Conservation (phyloP, 2,888 invertebrate genomes). For the Cabera pusaria region DNA sequence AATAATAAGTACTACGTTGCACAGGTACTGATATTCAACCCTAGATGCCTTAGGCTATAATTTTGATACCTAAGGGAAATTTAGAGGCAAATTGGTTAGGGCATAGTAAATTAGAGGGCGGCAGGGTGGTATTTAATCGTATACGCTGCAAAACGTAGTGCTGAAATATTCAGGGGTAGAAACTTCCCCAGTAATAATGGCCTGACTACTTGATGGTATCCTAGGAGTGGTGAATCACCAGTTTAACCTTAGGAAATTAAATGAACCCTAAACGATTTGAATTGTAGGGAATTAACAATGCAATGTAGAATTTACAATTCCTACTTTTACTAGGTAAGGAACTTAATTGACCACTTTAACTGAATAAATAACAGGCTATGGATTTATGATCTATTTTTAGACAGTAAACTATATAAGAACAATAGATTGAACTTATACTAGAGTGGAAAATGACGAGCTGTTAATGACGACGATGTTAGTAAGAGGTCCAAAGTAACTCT, state of each 20-base stretch:
- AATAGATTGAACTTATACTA: too few relatives aligned
- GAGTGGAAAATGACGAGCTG: too few relatives aligned
- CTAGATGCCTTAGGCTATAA: slow-evolving; percentile 13
- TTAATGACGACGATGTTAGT: too few relatives aligned
- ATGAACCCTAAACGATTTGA: slow-evolving; percentile 2
- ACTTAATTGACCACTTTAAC: too few relatives aligned
- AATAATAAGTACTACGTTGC: slow-evolving; percentile 1
- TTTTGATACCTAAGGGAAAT: slow-evolving; percentile 27
- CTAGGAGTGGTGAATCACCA: slow-evolving; percentile 21
- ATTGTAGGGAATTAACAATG: too few relatives aligned
- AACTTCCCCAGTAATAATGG: slow-evolving; percentile 19
- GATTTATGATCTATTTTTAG: too few relatives aligned
- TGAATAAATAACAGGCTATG: too few relatives aligned
- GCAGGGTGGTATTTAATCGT: slow-evolving; percentile 25
- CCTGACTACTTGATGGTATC: slow-evolving; percentile 22
- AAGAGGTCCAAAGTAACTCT: too few relatives aligned
- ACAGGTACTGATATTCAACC: slow-evolving; percentile 6
- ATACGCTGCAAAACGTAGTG: slow-evolving; percentile 20
- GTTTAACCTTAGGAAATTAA: slow-evolving; percentile 15
- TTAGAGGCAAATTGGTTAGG: slow-evolving; percentile 19
- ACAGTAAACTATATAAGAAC: too few relatives aligned
- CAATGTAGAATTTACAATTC: too few relatives aligned
- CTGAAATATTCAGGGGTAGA: slow-evolving; percentile 29
- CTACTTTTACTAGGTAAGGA: too few relatives aligned
- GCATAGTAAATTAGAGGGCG: slow-evolving; percentile 18